These are phyloP conservation scores for Perccottus glenii DNA, from an alignment of 2,113 vertebrate species.

Conservation along the genomic window DNA sequence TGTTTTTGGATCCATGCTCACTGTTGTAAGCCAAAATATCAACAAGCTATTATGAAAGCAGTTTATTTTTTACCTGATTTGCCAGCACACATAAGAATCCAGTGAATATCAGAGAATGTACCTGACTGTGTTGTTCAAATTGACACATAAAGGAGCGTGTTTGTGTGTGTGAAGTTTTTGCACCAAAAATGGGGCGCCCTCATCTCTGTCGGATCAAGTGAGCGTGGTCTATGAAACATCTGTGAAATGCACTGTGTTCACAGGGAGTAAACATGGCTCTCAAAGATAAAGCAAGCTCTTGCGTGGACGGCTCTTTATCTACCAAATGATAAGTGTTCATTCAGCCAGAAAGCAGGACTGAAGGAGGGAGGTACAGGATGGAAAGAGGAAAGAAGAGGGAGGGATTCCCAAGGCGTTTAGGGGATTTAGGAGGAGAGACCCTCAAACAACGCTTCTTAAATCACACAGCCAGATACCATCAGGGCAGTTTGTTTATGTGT, in stretches of 20 bases:
- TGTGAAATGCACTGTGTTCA: conserved; percentile 54
- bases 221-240: conserved; percentile 46
- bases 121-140: conserved; percentile 27
- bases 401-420: conserved; percentile 71
- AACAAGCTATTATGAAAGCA: conserved; percentile 45
- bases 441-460: conserved; percentile 69
- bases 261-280: conserved; percentile 71
- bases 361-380: conserved; percentile 47
- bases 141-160: conserved; percentile 22
- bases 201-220: conserved; percentile 51
- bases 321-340: conserved; percentile 70
- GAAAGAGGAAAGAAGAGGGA: conserved; percentile 44
- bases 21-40: conserved; percentile 47
- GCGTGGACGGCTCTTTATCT: conserved; percentile 71
- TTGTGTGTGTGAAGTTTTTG: conserved; percentile 23
- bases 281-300: conserved; percentile 68
- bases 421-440: conserved; percentile 74
- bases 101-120: conserved; percentile 49
- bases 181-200: conserved; percentile 46
- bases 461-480: conserved; percentile 71
- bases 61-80: conserved; percentile 43
- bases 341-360: conserved; percentile 64
- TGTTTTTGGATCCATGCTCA: conserved; percentile 44
- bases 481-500: conserved; percentile 54
- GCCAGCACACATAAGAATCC: conserved; percentile 44